These are phyloP conservation scores for Sprattus sprattus DNA, from an alignment of 2,113 vertebrate genomes.

Conservation along the genomic window DNA sequence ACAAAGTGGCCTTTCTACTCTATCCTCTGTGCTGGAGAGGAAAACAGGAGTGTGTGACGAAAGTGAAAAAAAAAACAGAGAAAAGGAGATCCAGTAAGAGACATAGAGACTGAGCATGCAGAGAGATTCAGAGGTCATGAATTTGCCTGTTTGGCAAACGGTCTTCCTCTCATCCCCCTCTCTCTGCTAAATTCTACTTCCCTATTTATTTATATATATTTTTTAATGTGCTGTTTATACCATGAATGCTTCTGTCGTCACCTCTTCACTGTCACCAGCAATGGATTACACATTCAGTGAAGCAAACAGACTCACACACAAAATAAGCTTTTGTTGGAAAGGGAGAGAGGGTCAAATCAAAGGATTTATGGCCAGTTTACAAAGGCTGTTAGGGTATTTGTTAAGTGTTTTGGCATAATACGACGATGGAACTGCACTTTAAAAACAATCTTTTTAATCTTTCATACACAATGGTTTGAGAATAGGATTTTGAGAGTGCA, in stretches of 20 bases:
- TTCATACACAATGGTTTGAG: not conserved
- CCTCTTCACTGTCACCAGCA: not conserved
- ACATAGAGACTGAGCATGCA: not conserved
- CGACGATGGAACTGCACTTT: no score
- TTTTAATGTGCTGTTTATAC: no score
- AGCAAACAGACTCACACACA: not conserved
- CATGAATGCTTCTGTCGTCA: not conserved
- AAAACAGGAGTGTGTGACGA: not conserved
- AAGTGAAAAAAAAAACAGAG: not conserved
- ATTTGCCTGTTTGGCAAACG: not conserved
- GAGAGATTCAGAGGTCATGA: not conserved
- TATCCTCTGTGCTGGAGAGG: not conserved
- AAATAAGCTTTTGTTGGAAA: not conserved
- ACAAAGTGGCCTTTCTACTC: conserved; percentile 17
- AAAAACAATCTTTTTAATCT: not conserved
- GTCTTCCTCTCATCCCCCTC: not conserved
- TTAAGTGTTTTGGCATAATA: not conserved
- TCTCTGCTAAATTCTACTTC: not conserved
- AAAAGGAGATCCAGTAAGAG: not conserved
- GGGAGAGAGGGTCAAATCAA: not conserved
- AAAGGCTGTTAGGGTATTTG: not conserved
- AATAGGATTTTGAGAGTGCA: not conserved
- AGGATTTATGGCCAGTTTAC: not conserved
- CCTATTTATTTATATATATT: not conserved
- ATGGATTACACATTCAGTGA: not conserved